Evolutionary conservation across 2,797 vertebrate genomes (phyloP), one percentile per base, ranked within the genome.

Genomic region (Chaenodraco wilsoni): DNA sequence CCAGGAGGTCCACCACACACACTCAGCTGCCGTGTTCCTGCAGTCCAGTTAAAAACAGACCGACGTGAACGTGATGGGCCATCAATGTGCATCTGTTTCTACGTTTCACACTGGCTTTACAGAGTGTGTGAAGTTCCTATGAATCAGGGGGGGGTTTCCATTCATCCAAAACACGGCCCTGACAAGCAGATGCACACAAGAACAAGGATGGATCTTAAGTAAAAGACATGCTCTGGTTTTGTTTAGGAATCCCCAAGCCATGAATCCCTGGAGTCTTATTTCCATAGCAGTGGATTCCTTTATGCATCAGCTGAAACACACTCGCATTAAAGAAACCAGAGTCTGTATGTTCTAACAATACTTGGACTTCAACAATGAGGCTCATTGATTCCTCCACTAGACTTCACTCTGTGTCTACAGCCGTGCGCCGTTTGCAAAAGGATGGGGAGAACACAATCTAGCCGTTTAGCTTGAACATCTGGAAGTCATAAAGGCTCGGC

Each of bases 391-490:
- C 71, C 66, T 50, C 13, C 56, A 62, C 43, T 44, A 54, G 65
- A 52, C 77, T 75, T 74, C 71, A 14, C 46, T 49, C 76, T 9
- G 12, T 45, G 12, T 45, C 69, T 31, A 0, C 40, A 68, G 55
- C 21, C 1, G 33, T 27, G n/a, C 2, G 16, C 75, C 79, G 78
- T 86, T 83, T 77, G 84, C 65, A 72, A 71, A 77, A 70, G 72
- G 85, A 85, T 15, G 75, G 50, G 59, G 84, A 84, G 75, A 84
- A 88, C 90, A 90, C 83, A 88, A 81, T 82, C 76, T 31, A 14
- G 54, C 76, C 78, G 89, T 88, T 91, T 87, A 72, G 82, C 74
- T 63, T 41, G 9, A 76, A 90, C 93, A 93, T 94, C 92, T 94
- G 93, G 90, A 91, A 92, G 48, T 43, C 75, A 92, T 93, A 85